Conservation (phyloP, 1,140 invertebrate genomes). For the Gryllus bimaculatus region DNA sequence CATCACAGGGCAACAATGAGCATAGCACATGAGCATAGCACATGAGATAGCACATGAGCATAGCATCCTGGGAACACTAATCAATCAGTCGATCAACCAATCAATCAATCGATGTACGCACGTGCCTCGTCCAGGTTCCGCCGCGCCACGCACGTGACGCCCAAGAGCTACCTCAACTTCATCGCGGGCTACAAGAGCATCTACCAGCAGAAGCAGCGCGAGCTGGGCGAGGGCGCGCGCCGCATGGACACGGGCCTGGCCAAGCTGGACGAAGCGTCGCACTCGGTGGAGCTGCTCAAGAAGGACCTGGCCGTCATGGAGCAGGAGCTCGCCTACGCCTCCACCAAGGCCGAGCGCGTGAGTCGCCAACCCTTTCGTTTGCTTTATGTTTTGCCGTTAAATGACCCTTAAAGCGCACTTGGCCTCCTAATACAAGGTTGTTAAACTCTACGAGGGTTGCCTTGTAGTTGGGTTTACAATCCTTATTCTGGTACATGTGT, state of each 20-base stretch:
- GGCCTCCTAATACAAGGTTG: too few species aligned
- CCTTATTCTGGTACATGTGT: too few species aligned
- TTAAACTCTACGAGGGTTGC: too few species aligned
- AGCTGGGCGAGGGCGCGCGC: slow-evolving; percentile 77
- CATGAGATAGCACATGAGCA: too few species aligned
- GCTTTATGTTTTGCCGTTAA: too few species aligned
- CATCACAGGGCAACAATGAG: too few species aligned
- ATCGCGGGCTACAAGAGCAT: slow-evolving; percentile 91
- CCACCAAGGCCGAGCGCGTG: slow-evolving; percentile 73
- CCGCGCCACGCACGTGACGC: slow-evolving; percentile 89
- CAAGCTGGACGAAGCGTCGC: slow-evolving; percentile 88
- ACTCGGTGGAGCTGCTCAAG: slow-evolving; percentile 82
- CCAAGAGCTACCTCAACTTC: slow-evolving; percentile 94
- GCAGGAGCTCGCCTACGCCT: slow-evolving; percentile 79
- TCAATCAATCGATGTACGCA: background rate
- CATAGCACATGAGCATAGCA: too few species aligned
- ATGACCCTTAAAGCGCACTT: too few species aligned
- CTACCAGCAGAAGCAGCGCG: slow-evolving; percentile 78
- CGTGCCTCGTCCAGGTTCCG: slow-evolving; percentile 50
- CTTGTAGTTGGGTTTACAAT: too few species aligned
- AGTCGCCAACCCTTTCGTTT: background rate
- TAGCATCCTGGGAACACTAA: too few species aligned
- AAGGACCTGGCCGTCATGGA: slow-evolving; percentile 90
- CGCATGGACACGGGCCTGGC: slow-evolving; percentile 90
- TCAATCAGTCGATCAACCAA: too few species aligned